Percentiles rank a stretch among this genome's conserved stretches.
These are phyloP conservation scores for Esperia sulphurella DNA, from an alignment of 2,888 invertebrate species.

Conservation along the genomic window DNA sequence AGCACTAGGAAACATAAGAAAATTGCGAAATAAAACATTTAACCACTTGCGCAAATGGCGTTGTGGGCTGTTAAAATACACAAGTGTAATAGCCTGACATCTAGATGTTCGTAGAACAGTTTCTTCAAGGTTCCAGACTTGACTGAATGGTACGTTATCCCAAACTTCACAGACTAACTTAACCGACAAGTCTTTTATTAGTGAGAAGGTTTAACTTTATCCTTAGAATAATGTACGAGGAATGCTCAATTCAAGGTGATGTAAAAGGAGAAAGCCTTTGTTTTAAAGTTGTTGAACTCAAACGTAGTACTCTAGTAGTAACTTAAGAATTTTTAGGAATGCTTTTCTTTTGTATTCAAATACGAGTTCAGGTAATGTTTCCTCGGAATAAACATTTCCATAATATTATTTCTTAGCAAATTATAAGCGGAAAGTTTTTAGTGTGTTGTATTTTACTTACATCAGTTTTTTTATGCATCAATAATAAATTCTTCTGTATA, in stretches of 20 bases:
- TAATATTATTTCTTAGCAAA: too few species aligned
- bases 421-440: too few species aligned
- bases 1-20: not conserved
- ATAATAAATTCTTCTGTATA: too few species aligned
- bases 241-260: conserved; percentile 20
- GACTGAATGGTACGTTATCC: conserved; percentile 41
- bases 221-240: conserved; percentile 23
- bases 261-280: not conserved
- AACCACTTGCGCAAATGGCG: not conserved
- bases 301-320: too few species aligned
- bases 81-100: conserved; percentile 16
- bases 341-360: too few species aligned
- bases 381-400: not conserved
- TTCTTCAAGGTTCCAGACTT: conserved; percentile 36
- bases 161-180: conserved; percentile 39
- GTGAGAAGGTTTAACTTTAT: conserved; percentile 32
- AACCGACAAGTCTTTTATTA: conserved; percentile 46
- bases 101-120: conserved; percentile 27
- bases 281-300: too few species aligned
- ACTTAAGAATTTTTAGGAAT: too few species aligned
- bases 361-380: not conserved
- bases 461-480: too few species aligned
- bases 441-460: too few species aligned
- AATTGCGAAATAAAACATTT: conserved; percentile 5
- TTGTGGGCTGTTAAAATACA: conserved; percentile 4